Percentiles rank a stretch among this genome's conserved stretches.
These are phyloP conservation scores for Mimachlamys varia DNA, from an alignment of 2,888 invertebrate species.

Conservation along the genomic window DNA sequence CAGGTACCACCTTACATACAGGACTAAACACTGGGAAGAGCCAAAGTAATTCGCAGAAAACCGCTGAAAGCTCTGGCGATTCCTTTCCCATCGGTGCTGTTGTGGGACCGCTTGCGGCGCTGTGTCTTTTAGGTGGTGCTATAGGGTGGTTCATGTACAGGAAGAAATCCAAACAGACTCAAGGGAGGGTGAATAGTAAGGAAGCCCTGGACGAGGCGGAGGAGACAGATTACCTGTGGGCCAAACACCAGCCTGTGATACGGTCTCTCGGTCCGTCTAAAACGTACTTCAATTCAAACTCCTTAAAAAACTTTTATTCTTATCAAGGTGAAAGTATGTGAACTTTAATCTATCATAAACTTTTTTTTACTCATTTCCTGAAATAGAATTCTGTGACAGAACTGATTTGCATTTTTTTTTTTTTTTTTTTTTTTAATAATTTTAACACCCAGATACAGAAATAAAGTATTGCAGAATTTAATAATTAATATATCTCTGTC, in stretches of 20 bases:
- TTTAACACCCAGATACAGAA: too few relatives aligned
- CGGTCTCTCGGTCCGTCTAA: not conserved
- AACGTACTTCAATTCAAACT: not conserved
- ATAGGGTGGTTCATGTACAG: not conserved
- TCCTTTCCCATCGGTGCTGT: not conserved
- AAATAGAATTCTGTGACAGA: too few relatives aligned
- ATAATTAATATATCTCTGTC: too few relatives aligned
- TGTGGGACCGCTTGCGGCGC: not conserved
- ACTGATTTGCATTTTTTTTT: too few relatives aligned
- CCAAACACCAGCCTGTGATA: not conserved
- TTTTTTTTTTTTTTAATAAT: too few relatives aligned
- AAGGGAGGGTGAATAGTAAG: not conserved
- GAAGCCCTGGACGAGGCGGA: not conserved
- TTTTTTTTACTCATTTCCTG: too few relatives aligned
- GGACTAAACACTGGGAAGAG: not conserved
- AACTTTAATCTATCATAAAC: too few relatives aligned
- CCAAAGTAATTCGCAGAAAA: not conserved
- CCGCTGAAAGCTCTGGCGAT: not conserved
- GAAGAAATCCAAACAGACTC: not conserved
- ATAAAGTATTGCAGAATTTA: too few relatives aligned
- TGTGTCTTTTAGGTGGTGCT: slow-evolving; percentile 8
- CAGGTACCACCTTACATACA: not conserved
- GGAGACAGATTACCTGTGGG: not conserved
- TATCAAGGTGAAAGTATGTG: not conserved
- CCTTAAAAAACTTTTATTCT: not conserved